Base-by-base conservation (phyloP, 2,113 vertebrate genomes). In the Antechinus flavipes region DNA sequence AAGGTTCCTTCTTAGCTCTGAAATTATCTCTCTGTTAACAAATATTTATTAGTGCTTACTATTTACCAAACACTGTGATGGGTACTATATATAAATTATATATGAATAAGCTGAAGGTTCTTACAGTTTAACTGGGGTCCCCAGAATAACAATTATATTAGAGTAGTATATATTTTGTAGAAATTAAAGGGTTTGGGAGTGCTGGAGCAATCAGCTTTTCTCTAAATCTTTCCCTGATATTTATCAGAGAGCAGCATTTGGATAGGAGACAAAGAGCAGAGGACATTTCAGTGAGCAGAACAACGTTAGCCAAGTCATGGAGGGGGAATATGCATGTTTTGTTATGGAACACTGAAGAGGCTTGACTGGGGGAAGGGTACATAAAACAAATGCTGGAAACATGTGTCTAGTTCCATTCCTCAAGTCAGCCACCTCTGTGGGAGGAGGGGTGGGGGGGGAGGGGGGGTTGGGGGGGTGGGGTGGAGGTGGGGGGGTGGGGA, bases 1-100 rank as follows among this genome's bases (percentile, higher is more conserved):
- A 93, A 93, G 94, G 95, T 93, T 76, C 93, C 61, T 94, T 93
- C 68, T 26, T 24, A 76, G 93, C 55, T 54, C 42, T 89, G 52
- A 76, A 89, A 68, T 49, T 14, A 50, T 53, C 30, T 91, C 52
- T 89, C 30, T 35, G 11, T 0, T 93, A 54, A 27, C 6, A 90
- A 54, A 49, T 53, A 3, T 7, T n/a, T 30, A 42, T 42, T 84
- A 95, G 47, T 61, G 93, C 35, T 25, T 54, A 94, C 53, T 92
- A 23, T 47, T 23, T 49, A 4, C 27, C 91, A 50, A 54, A n/a
- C 91, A 49, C n/a, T 46, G 6, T 42, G 54, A 52, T 84, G 5
- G 19, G 49, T 53, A 25, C 58, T 35, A 35, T 54, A 35, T 89
- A 84, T 19, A 53, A 46, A 50, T 94, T 53, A 68, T 52, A 27